Percentiles rank a stretch among this genome's conserved stretches.
phyloP scores from a whole-genome alignment of 2,113 vertebrate genomes.

The Rhinolophus sinicus region DNA sequence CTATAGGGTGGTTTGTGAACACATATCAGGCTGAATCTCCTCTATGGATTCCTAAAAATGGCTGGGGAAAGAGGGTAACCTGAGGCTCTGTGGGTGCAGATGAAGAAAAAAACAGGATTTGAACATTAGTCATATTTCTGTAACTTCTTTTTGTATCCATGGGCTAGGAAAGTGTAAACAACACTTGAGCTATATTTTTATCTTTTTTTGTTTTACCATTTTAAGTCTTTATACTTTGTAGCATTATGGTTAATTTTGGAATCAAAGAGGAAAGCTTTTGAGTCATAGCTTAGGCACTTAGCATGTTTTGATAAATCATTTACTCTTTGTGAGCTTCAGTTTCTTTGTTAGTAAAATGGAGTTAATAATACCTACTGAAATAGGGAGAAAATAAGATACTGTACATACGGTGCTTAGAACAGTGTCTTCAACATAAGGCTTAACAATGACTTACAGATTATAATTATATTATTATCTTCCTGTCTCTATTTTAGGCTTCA shows the following conservation, averaged over 20 bases:
- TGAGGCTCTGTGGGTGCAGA: background rate
- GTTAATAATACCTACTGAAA: background rate
- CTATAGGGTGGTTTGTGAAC: background rate
- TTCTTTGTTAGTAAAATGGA: background rate
- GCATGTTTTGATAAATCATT: background rate
- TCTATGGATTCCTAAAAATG: background rate
- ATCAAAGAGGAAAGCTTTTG: background rate
- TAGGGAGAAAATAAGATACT: background rate
- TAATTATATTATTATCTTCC: background rate
- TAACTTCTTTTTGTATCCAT: background rate
- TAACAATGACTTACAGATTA: background rate
- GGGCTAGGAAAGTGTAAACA: background rate
- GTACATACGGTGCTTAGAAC: background rate
- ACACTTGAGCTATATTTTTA: background rate
- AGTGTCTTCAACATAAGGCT: background rate
- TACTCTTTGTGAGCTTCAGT: background rate
- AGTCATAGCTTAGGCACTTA: background rate
- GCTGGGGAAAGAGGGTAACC: background rate
- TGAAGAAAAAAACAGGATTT: background rate
- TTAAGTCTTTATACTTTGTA: background rate
- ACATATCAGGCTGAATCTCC: background rate
- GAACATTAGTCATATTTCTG: background rate
- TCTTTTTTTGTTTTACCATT: background rate
- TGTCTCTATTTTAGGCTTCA: background rate
- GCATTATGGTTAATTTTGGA: background rate